Conservation (phyloP, 2,888 invertebrate genomes). For the Neoaliturus tenellus region DNA sequence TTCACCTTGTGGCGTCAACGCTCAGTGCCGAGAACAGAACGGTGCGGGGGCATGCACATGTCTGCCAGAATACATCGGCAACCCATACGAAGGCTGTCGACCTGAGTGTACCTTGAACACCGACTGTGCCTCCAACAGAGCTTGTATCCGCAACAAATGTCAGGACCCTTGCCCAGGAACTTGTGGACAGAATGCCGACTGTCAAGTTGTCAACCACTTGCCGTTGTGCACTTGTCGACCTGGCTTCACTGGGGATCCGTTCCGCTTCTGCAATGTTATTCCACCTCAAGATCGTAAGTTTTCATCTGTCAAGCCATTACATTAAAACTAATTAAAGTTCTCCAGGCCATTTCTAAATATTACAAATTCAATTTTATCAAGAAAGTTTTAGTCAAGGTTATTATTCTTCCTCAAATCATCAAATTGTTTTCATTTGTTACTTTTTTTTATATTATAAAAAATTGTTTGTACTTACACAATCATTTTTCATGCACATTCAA, state of each 20-base stretch:
- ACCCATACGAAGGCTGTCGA: constrained; percentile 85
- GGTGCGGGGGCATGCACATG: constrained; percentile 84
- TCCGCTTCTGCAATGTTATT: constrained; percentile 77
- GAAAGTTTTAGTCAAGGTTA: no score
- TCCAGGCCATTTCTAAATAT: no score
- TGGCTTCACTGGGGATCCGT: constrained; percentile 71
- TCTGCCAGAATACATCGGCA: constrained; percentile 82
- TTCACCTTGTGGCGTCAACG: constrained; percentile 86
- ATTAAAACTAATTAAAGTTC: no score
- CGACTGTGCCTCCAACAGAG: constrained; percentile 80
- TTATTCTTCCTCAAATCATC: no score
- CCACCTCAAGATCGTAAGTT: constrained; percentile 64
- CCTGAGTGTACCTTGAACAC: constrained; percentile 86
- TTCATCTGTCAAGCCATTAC: no score
- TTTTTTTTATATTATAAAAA: no score
- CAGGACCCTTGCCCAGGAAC: constrained; percentile 91
- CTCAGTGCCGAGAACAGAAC: constrained; percentile 82
- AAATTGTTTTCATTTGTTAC: no score
- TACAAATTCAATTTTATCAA: no score
- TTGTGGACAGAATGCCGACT: constrained; percentile 89
- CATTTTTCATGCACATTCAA: no score
- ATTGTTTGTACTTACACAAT: no score
- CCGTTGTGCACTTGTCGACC: constrained; percentile 75
- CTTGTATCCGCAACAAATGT: constrained; percentile 86
- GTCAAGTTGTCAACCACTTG: constrained; percentile 89